Conservation (phyloP, 2,888 invertebrate species). For the Pristionchus japonicus region DNA sequence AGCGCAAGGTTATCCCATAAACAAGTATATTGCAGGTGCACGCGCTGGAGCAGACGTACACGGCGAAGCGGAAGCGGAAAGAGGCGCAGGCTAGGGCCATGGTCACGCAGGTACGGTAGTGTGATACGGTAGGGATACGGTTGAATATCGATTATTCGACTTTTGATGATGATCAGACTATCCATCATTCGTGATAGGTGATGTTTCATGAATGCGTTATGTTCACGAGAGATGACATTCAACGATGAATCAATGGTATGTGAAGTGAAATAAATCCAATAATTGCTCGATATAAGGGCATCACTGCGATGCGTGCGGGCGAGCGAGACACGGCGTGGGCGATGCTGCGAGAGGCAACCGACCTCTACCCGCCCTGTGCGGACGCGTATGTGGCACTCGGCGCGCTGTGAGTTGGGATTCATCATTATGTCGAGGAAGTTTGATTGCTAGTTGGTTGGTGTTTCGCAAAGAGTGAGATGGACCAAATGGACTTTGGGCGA, state of each 20-base stretch:
- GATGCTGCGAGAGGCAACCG: conserved; percentile 35
- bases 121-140: neutral
- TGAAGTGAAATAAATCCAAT: too few relatives aligned
- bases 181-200: neutral
- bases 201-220: neutral
- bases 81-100: conserved; percentile 5
- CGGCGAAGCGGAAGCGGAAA: conserved; percentile 28
- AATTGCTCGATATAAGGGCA: neutral
- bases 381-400: conserved; percentile 44
- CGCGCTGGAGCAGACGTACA: conserved; percentile 7
- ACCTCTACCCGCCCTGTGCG: conserved; percentile 24
- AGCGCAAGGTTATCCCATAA: too few relatives aligned
- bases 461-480: neutral
- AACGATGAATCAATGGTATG: too few relatives aligned
- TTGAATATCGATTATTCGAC: neutral
- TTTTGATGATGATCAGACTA: neutral
- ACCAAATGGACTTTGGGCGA: neutral
- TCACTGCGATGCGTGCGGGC: conserved; percentile 3
- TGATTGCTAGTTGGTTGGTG: neutral
- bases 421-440: too few relatives aligned
- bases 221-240: too few relatives aligned
- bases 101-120: conserved; percentile 39
- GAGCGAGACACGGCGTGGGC: conserved; percentile 38
- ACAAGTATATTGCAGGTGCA: conserved; percentile 28
- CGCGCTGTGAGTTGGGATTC: conserved; percentile 39